phyloP scores from a whole-genome alignment of 2,113 vertebrate species.

The Porphyrio hochstetteri region DNA sequence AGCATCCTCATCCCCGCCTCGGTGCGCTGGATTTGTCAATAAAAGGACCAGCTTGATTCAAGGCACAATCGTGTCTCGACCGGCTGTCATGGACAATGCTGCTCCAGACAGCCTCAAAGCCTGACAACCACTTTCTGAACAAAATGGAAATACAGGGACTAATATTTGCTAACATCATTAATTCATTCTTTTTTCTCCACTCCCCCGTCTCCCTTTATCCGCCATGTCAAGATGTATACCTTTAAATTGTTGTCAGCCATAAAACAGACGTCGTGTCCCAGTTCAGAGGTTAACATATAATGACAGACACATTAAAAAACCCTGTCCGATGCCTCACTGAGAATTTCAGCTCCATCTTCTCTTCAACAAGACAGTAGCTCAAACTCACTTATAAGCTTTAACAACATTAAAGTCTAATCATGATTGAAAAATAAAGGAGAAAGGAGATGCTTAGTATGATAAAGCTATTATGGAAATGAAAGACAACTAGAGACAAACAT shows the following conservation, averaged over 20 bases:
- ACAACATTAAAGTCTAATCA: constrained; percentile 55
- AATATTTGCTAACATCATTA: constrained; percentile 86
- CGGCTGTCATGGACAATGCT: constrained; percentile 62
- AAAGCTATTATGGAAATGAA: neutral
- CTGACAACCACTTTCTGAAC: constrained; percentile 60
- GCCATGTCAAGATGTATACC: constrained; percentile 62
- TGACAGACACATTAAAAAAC: constrained; percentile 74
- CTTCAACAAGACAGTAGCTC: constrained; percentile 63
- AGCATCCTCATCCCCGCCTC: neutral
- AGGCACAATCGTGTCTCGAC: neutral
- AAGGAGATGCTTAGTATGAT: neutral
- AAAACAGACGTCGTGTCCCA: constrained; percentile 56
- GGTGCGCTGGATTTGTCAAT: constrained; percentile 30
- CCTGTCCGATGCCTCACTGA: constrained; percentile 54
- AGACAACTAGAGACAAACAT: neutral
- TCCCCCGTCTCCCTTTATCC: constrained; percentile 66
- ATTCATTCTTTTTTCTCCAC: constrained; percentile 63
- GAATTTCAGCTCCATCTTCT: constrained; percentile 66
- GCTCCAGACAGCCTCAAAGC: constrained; percentile 27
- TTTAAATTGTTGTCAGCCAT: constrained; percentile 70
- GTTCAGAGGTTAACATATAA: constrained; percentile 73
- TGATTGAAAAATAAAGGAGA: constrained; percentile 57
- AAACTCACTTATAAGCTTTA: constrained; percentile 66
- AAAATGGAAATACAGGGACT: constrained; percentile 75
- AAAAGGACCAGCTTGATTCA: neutral